A percentile compares a stretch with the other conserved stretches of the same genome.
Evolutionary conservation across 2,797 vertebrate species (phyloP).

Genomic region (Enteromius afrohamiltoni): DNA sequence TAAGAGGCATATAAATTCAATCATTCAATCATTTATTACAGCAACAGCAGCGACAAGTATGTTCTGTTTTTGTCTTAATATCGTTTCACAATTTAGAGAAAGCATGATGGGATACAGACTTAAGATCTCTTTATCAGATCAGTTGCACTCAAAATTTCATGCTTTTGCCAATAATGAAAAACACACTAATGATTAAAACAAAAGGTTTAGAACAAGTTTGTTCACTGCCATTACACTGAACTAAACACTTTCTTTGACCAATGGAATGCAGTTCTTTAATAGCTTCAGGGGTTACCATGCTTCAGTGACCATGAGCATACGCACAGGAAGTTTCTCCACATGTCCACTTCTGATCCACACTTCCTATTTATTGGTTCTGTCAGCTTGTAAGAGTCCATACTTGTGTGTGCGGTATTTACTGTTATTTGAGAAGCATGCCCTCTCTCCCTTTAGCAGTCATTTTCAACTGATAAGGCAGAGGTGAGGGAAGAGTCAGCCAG

Average conservation of each 20-base stretch:
- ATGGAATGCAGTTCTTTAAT: conserved; percentile 30
- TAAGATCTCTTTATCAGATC: conserved; percentile 8
- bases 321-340: conserved; percentile 48
- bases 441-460: conserved; percentile 47
- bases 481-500: conserved; percentile 54
- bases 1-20: neutral
- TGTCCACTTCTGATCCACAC: conserved; percentile 50
- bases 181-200: neutral
- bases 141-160: neutral
- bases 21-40: neutral
- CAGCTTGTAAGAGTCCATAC: conserved; percentile 39
- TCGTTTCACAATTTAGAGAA: neutral
- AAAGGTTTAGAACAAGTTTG: neutral
- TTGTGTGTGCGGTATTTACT: conserved; percentile 38
- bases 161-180: conserved; percentile 3
- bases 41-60: neutral
- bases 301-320: conserved; percentile 47
- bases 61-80: conserved; percentile 4
- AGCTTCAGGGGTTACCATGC: conserved; percentile 45
- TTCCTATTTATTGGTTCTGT: conserved; percentile 51
- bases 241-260: conserved; percentile 22
- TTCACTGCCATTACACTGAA: neutral
- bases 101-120: neutral
- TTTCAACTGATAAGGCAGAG: conserved; percentile 54
- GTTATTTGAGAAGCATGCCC: conserved; percentile 48